Evolutionary conservation across 2,888 invertebrate species (phyloP).

Genomic region (Sisyra terminalis): DNA sequence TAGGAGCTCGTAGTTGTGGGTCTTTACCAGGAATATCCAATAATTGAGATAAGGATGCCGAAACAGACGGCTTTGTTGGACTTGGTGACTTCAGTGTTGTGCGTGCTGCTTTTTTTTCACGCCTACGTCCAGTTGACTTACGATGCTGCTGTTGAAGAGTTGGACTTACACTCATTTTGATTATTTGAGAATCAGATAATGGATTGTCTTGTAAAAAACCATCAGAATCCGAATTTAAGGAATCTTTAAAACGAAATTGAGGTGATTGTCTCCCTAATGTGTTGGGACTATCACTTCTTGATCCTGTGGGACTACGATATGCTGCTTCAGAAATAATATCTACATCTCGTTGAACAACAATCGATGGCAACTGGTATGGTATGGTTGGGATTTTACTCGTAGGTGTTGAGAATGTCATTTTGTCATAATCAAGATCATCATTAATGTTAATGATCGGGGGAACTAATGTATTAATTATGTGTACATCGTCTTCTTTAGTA

Average conservation of each 20-base stretch:
- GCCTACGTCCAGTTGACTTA: slow-evolving; percentile 43
- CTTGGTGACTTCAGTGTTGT: slow-evolving; percentile 33
- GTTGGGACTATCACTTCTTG: slow-evolving; percentile 56
- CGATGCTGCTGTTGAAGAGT: slow-evolving; percentile 32
- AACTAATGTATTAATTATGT: slow-evolving; percentile 25
- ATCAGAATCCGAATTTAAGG: slow-evolving; percentile 55
- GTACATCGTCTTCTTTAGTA: slow-evolving; percentile 24
- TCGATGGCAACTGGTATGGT: slow-evolving; percentile 42
- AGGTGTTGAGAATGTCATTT: slow-evolving; percentile 20
- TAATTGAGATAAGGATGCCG: slow-evolving; percentile 35
- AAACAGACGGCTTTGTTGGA: slow-evolving; percentile 35
- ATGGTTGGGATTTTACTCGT: slow-evolving; percentile 25
- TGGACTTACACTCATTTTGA: slow-evolving; percentile 23
- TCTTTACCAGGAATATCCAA: slow-evolving; percentile 41
- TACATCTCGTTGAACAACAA: slow-evolving; percentile 35
- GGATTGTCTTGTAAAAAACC: slow-evolving; percentile 59
- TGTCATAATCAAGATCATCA: slow-evolving; percentile 35
- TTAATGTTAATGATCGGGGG: slow-evolving; percentile 33
- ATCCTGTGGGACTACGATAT: slow-evolving; percentile 52
- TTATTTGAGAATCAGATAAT: slow-evolving; percentile 48
- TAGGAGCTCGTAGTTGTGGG: slow-evolving; percentile 17
- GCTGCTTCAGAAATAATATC: slow-evolving; percentile 33
- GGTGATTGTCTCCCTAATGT: slow-evolving; percentile 51
- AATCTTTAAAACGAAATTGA: slow-evolving; percentile 41
- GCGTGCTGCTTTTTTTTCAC: slow-evolving; percentile 37